Conservation (phyloP, 2,113 vertebrate species). For the Prunella fulvescens region DNA sequence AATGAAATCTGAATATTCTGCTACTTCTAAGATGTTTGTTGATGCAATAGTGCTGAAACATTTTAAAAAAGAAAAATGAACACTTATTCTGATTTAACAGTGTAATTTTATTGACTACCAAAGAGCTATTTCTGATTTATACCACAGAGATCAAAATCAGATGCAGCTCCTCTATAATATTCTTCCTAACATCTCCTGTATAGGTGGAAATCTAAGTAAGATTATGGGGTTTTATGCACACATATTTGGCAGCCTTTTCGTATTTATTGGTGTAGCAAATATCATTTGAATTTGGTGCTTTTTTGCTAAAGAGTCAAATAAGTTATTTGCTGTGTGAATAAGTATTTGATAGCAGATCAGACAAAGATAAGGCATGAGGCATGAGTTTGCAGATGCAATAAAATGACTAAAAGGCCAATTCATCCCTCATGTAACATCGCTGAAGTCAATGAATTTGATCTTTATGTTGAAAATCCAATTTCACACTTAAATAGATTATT, state of each 20-base stretch:
- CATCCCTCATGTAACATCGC: neutral
- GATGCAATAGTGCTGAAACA: neutral
- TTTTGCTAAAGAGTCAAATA: conserved; percentile 35
- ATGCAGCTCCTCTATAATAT: neutral
- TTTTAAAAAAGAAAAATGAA: neutral
- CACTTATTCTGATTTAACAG: conserved; percentile 6
- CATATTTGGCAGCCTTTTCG: neutral
- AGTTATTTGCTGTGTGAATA: conserved; percentile 44
- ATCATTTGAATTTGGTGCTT: conserved; percentile 36
- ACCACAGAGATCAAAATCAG: conserved; percentile 43
- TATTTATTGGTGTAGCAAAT: conserved; percentile 45
- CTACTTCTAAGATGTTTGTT: neutral
- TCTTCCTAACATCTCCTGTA: neutral
- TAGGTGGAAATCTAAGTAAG: conserved; percentile 19
- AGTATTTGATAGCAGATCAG: conserved; percentile 51
- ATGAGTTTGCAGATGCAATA: conserved; percentile 39
- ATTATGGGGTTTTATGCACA: conserved; percentile 1
- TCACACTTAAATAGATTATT: conserved; percentile 67
- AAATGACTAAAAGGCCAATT: conserved; percentile 56
- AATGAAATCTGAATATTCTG: conserved; percentile 15
- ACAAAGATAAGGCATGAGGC: conserved; percentile 8
- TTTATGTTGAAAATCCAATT: conserved; percentile 63
- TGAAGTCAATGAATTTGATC: conserved; percentile 60
- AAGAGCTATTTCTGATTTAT: conserved; percentile 35
- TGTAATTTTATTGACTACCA: conserved; percentile 9